phyloP scores from a whole-genome alignment of 2,797 vertebrate genomes.

The Anolis apletophallus region DNA sequence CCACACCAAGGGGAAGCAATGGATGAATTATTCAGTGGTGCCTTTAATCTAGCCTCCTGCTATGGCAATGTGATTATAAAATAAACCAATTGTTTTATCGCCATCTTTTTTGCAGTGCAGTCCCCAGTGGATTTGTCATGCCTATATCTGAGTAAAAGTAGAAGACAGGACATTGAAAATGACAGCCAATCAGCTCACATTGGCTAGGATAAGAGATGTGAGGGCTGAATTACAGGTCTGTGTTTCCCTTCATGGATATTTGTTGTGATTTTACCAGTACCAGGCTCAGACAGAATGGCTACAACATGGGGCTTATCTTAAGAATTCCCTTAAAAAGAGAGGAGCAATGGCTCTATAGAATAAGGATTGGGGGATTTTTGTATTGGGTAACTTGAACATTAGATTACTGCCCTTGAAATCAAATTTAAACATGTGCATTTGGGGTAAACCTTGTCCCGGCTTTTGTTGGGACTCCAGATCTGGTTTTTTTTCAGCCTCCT shows the following conservation, averaged over 20 bases:
- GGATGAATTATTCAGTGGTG: neutral
- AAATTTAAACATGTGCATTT: too few species aligned
- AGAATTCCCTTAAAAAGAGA: neutral
- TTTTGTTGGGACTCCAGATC: too few species aligned
- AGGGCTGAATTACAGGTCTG: neutral
- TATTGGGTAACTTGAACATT: too few species aligned
- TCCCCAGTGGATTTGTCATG: too few species aligned
- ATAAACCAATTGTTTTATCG: too few species aligned
- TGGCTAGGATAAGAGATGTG: neutral
- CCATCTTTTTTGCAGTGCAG: too few species aligned
- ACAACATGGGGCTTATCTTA: neutral
- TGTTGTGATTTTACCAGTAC: neutral
- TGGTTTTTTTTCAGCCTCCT: too few species aligned
- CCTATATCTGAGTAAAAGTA: too few species aligned
- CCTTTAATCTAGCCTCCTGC: neutral
- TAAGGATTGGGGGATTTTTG: too few species aligned
- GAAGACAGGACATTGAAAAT: too few species aligned
- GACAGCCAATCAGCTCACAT: neutral
- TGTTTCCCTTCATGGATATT: neutral
- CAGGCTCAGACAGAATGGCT: neutral
- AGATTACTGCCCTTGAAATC: too few species aligned
- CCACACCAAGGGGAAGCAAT: neutral
- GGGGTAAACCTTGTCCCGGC: too few species aligned
- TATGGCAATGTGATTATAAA: neutral
- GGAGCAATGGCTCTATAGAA: neutral